Percentiles rank a stretch among this genome's conserved stretches.
Conservation (phyloP, 2,888 invertebrate species). For the Yponomeuta evonymella region DNA sequence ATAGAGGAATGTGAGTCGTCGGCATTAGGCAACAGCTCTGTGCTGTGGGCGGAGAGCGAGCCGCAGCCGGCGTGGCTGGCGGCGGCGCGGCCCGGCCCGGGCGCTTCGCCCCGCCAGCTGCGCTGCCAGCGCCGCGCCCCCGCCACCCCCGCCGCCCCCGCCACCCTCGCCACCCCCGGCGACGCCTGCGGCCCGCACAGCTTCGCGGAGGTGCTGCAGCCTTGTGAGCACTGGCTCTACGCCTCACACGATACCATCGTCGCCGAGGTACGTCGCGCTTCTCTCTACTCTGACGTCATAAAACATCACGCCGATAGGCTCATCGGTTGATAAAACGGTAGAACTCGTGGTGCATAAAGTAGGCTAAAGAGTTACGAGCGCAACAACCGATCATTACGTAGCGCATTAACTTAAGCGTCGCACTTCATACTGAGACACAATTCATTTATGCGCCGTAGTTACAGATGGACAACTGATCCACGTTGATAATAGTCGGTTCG, state of each 20-base stretch:
- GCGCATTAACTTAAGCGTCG: no score
- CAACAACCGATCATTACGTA: no score
- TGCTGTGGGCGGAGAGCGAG: conserved; percentile 28
- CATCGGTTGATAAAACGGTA: no score
- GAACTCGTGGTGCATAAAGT: no score
- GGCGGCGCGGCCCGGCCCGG: conserved; percentile 35
- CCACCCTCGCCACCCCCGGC: conserved; percentile 33
- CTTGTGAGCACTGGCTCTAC: conserved; percentile 57
- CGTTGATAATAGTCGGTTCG: no score
- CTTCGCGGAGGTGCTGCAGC: conserved; percentile 48
- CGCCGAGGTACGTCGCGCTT: conserved; percentile 49
- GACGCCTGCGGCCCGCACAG: conserved; percentile 32
- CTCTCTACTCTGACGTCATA: no score
- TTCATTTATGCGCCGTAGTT: no score
- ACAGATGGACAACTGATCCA: no score
- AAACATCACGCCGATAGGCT: no score
- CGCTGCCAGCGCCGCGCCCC: conserved; percentile 43
- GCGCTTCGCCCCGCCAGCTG: conserved; percentile 31
- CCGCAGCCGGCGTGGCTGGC: conserved; percentile 42
- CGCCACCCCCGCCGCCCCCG: conserved; percentile 18
- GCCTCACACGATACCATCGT: conserved; percentile 57
- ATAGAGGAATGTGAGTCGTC: conserved; percentile 59
- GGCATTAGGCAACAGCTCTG: conserved; percentile 37
- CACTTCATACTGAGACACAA: no score
- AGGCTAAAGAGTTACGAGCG: no score